Base-by-base conservation (phyloP, 1,140 invertebrate species). In the Plodia interpunctella region DNA sequence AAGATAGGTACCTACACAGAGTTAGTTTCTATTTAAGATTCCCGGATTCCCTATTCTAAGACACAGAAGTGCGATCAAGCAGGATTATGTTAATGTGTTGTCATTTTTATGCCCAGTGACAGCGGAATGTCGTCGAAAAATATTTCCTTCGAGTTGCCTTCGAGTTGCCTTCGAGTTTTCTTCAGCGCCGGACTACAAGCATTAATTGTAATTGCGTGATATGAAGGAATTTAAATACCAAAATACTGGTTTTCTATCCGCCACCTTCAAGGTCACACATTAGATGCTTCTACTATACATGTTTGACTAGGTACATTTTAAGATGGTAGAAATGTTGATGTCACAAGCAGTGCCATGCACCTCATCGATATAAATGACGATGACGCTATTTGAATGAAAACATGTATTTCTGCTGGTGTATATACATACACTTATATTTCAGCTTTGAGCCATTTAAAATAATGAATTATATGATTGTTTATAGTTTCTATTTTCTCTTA, bases 291-390 rank as follows among this genome's bases (percentile, higher is more conserved):
- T 32, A 55, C 59, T 59, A 21, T 56, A 60, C 32, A 20, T 17
- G 21, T 59, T 62, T 63, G 25, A 63, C 32, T 50, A n/a, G n/a
- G n/a, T n/a, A 63, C 60, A 60, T 66, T 71, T 59, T 60, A 64
- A 55, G 62, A 63, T 65, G 63, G 25, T 59, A 54, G 54, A 44
- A 59, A 55, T 57, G 55, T 55, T 66, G 68, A 71, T 63, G 68
- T 74, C 72, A 68, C 61, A 15, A n/a, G 19, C 32, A 32, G 10
- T 53, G 13, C 38, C 64, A 44, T 66, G 60, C 62, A 64, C 54
- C 60, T 69, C 72, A 72, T 72, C 62, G 66, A 65, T 67, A 69
- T 69, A 69, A 66, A 63, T 57, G 44, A 57, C 35, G 68, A 71
- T 65, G 71, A 74, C 63, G 63, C 68, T 70, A 70, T 60, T 32